phyloP scores from a whole-genome alignment of 2,113 vertebrate species.

The Apeltes quadracus region DNA sequence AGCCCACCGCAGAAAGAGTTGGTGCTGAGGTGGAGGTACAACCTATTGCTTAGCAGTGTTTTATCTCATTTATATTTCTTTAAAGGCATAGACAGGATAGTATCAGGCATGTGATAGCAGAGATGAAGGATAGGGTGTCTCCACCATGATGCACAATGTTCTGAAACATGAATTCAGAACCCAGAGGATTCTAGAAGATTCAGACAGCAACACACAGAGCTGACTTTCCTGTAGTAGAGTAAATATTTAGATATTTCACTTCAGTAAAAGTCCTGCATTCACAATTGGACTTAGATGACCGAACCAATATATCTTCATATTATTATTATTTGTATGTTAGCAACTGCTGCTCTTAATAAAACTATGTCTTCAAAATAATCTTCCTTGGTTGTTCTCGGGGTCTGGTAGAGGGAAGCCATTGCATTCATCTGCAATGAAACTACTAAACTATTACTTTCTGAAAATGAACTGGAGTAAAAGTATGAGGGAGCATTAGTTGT shows the following conservation, averaged over 20 bases:
- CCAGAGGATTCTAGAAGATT: neutral
- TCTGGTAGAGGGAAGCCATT: neutral
- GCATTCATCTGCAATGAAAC: neutral
- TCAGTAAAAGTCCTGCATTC: neutral
- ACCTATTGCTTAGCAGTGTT: neutral
- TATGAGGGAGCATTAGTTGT: too few species aligned
- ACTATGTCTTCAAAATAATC: too few species aligned
- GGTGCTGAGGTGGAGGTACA: conserved; percentile 11
- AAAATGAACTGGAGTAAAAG: neutral
- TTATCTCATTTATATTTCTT: too few species aligned
- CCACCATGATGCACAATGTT: neutral
- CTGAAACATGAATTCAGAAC: neutral
- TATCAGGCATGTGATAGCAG: conserved; percentile 1
- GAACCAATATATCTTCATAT: neutral
- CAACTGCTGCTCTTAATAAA: too few species aligned
- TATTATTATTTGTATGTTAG: neutral
- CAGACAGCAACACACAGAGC: neutral
- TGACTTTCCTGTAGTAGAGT: neutral
- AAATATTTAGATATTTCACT: neutral
- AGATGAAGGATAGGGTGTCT: conserved; percentile 2
- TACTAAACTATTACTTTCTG: neutral
- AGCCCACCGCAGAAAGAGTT: conserved; percentile 21
- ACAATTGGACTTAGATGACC: neutral
- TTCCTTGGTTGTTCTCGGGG: neutral
- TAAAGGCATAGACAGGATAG: neutral